Evolutionary conservation across 1,140 invertebrate species (phyloP).

Genomic region (Eciton burchellii): DNA sequence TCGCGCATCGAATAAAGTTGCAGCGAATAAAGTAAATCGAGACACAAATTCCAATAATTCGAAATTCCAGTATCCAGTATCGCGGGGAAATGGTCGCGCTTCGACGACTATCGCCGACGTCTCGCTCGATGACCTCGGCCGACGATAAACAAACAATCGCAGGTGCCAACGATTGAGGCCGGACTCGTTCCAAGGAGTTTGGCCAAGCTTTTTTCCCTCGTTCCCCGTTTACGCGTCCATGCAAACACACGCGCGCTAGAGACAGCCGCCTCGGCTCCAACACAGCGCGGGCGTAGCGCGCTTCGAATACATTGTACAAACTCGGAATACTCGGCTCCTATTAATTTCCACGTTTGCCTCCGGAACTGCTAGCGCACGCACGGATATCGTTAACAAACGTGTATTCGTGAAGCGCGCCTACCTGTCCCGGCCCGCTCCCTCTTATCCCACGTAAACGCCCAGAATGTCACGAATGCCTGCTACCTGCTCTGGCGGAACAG

Average conservation of each 20-base stretch:
- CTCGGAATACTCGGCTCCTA: not conserved
- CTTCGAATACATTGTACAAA: constrained; percentile 14
- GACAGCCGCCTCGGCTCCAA: not conserved
- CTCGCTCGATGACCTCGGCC: constrained; percentile 6
- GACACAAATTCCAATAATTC: not conserved
- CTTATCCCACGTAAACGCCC: constrained; percentile 4
- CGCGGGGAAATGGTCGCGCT: constrained; percentile 6
- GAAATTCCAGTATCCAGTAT: constrained; percentile 6
- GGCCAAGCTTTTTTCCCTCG: constrained; percentile 32
- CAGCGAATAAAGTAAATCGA: constrained; percentile 15
- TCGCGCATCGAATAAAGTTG: too few species aligned
- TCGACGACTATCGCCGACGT: not conserved
- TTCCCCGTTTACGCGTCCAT: constrained; percentile 33
- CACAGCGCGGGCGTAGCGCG: not conserved
- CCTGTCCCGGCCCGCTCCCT: constrained; percentile 39
- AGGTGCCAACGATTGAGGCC: not conserved
- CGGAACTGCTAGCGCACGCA: not conserved
- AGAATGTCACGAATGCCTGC: constrained; percentile 48
- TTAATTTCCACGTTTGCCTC: constrained; percentile 7
- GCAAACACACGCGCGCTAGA: constrained; percentile 24
- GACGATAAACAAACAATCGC: constrained; percentile 44
- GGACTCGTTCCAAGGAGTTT: not conserved
- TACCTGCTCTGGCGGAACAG: constrained; percentile 52
- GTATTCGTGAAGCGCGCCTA: constrained; percentile 21
- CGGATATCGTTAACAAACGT: constrained; percentile 2